A percentile compares a stretch with the other conserved stretches of the same genome.
Conservation (phyloP, 2,113 vertebrate species). For the Strix uralensis region DNA sequence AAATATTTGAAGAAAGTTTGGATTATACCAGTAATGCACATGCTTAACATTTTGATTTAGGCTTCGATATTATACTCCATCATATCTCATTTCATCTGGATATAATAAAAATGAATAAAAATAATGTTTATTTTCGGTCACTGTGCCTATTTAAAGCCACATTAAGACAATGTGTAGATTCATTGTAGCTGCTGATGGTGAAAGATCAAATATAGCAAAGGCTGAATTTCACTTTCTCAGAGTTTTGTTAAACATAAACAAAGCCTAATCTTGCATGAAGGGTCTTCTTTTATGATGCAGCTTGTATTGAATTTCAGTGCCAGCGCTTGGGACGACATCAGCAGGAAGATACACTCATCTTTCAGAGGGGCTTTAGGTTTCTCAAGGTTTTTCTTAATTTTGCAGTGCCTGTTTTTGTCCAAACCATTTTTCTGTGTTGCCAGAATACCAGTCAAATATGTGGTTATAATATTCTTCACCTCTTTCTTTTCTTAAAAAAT, state of each 20-base stretch:
- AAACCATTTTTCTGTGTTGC: background rate
- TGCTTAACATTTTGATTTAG: background rate
- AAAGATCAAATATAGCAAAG: background rate
- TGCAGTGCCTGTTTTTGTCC: background rate
- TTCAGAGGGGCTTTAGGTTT: background rate
- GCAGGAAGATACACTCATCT: background rate
- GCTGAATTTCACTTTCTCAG: background rate
- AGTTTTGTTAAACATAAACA: background rate
- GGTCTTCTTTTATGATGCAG: background rate
- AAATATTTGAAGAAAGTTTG: background rate
- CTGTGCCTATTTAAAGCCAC: background rate
- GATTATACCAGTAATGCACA: background rate
- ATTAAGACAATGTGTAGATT: background rate
- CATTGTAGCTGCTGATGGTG: rapidly evolving
- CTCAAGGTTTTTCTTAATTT: background rate
- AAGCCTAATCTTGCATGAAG: background rate
- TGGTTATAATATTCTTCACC: background rate
- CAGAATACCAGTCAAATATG: background rate
- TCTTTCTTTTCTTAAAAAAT: background rate
- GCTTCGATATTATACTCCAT: background rate
- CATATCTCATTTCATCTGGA: background rate
- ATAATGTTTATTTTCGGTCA: background rate
- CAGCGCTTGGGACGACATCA: background rate
- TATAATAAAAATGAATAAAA: background rate
- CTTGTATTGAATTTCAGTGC: background rate